Base-by-base conservation (phyloP, 1,140 invertebrate genomes). In the Oreohelix idahoensis region DNA sequence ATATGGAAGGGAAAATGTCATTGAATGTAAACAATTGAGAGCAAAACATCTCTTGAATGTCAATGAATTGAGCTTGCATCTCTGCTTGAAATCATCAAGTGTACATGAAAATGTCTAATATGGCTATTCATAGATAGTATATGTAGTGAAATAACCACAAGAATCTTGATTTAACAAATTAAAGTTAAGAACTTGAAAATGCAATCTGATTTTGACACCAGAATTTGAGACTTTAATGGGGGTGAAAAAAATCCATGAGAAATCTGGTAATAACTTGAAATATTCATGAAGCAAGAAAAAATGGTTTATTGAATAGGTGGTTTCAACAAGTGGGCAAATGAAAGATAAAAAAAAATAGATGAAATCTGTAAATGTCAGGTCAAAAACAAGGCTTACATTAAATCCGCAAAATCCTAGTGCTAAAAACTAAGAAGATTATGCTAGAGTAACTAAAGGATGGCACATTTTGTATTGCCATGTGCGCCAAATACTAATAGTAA, bases 1-100 rank as follows among this genome's bases (percentile, higher is more conserved):
- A n/a, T 51, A 49, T 76, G 74, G 42, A 66, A 66, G 63, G 63
- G 63, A 66, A 66, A 66, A 66, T 66, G 29, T 66, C n/a, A 66
- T 66, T 66, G 63, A 66, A 66, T 66, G 63, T n/a, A n/a, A n/a
- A n/a, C n/a, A n/a, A n/a, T n/a, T n/a, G 63, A 66, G 20, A 66
- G 63, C 53, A 66, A 66, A 66, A 32, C 51, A 66, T 66, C 29
- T 66, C 63, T 66, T 66, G 63, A 66, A 66, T 66, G 23, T 66
- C 63, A 66, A 66, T 66, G 63, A 66, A 66, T 32, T 66, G 63
- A 66, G 17, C 63, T 66, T 66, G n/a, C 63, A 32, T 32, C 63
- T 32, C 63, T 66, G 63, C 63, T 66, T 66, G 63, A 66, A 66
- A 66, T 66, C 63, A 66, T 66, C 20, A 66, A 66, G 63, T 66